These are phyloP conservation scores for Erebia ligea DNA, from an alignment of 2,888 invertebrate species.

Conservation along the genomic window DNA sequence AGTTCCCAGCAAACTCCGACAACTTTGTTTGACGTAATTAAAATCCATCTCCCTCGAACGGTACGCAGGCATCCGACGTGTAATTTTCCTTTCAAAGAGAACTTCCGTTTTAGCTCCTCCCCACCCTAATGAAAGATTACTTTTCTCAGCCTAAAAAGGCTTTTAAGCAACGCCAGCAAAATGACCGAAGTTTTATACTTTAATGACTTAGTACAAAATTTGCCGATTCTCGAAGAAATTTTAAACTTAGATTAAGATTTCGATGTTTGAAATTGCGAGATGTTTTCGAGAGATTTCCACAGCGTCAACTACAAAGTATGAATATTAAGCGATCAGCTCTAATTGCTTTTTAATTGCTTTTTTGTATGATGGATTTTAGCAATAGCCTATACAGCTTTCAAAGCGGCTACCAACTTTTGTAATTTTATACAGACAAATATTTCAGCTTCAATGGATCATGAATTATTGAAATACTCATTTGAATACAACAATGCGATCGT, in stretches of 20 bases:
- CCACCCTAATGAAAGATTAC: constrained; percentile 82
- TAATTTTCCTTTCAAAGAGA: constrained; percentile 83
- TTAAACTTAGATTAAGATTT: constrained; percentile 84
- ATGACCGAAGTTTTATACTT: constrained; percentile 83
- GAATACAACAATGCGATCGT: constrained; percentile 19
- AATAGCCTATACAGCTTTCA: constrained; percentile 33
- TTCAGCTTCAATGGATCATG: constrained; percentile 26
- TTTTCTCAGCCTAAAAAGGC: constrained; percentile 82
- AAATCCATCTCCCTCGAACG: constrained; percentile 77
- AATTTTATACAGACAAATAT: constrained; percentile 22
- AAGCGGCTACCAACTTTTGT: constrained; percentile 21
- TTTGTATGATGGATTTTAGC: constrained; percentile 56
- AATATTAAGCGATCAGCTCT: constrained; percentile 75
- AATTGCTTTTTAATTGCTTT: constrained; percentile 82
- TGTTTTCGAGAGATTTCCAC: constrained; percentile 68
- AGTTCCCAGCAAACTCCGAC: constrained; percentile 58
- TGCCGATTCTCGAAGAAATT: constrained; percentile 81
- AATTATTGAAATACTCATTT: constrained; percentile 25
- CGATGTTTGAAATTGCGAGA: constrained; percentile 77
- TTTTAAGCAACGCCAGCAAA: constrained; percentile 82
- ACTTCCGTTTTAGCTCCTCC: constrained; percentile 82
- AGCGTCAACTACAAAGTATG: constrained; percentile 69
- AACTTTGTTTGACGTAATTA: constrained; percentile 81
- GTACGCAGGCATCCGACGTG: constrained; percentile 75
- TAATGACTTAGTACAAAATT: constrained; percentile 84